phyloP scores from a whole-genome alignment of 2,888 invertebrate species.

The Brenthis hecate region DNA sequence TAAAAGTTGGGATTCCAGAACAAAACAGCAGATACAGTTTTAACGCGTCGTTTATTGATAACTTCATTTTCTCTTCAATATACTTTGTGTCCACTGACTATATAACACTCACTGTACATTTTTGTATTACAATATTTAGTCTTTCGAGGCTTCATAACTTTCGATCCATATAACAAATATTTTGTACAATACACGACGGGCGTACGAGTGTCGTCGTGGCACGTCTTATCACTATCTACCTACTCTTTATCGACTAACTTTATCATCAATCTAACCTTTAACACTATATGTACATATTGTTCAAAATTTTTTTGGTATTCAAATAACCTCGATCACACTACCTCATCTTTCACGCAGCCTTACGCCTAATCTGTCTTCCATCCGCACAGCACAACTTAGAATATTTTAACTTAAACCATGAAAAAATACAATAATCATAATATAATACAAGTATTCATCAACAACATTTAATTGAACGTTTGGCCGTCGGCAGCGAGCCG shows the following conservation, averaged over 20 bases:
- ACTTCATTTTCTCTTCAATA: constrained; percentile 80
- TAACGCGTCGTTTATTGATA: constrained; percentile 81
- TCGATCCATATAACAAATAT: constrained; percentile 79
- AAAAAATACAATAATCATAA: constrained; percentile 80
- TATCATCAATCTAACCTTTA: constrained; percentile 69
- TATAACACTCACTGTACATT: constrained; percentile 83
- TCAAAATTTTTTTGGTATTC: constrained; percentile 82
- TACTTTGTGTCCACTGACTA: constrained; percentile 83
- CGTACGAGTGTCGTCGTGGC: constrained; percentile 76
- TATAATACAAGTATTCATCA: constrained; percentile 77
- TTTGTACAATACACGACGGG: constrained; percentile 80
- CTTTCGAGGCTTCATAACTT: constrained; percentile 77
- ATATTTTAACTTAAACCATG: constrained; percentile 77
- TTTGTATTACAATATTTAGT: constrained; percentile 81
- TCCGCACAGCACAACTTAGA: constrained; percentile 72
- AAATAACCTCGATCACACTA: constrained; percentile 73
- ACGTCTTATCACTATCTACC: constrained; percentile 76
- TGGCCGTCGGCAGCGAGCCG: constrained; percentile 56
- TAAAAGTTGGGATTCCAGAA: constrained; percentile 56
- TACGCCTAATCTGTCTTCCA: constrained; percentile 63
- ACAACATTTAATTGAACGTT: constrained; percentile 75
- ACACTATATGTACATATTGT: constrained; percentile 81
- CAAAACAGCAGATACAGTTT: constrained; percentile 77
- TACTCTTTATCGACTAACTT: constrained; percentile 71
- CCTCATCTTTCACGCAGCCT: constrained; percentile 65